These are phyloP conservation scores for Zenarchopterus dispar DNA, from an alignment of 2,797 vertebrate genomes.

Conservation along the genomic window DNA sequence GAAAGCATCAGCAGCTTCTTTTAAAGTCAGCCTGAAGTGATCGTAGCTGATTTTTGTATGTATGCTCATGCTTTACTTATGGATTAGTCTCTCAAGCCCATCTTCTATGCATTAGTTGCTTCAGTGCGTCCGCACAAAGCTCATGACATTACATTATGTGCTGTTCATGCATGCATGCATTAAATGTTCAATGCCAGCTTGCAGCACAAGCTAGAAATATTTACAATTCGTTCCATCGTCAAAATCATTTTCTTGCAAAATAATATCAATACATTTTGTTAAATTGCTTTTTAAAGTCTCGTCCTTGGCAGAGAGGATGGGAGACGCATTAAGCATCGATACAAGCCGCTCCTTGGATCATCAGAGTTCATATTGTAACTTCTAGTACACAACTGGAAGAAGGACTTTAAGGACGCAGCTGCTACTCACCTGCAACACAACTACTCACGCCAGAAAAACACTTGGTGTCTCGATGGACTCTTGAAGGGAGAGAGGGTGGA, in stretches of 20 bases:
- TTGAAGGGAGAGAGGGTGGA: conserved; percentile 18
- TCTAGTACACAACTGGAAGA: background rate
- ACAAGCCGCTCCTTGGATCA: background rate
- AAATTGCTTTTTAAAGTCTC: too few species aligned
- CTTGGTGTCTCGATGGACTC: conserved; percentile 52
- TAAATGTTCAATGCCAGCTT: background rate
- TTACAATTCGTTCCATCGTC: background rate
- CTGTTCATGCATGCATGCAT: conserved; percentile 1
- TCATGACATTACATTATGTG: conserved; percentile 12
- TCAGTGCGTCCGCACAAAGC: conserved; percentile 41
- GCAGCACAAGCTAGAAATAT: background rate
- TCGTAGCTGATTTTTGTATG: background rate
- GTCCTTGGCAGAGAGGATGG: too few species aligned
- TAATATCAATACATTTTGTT: too few species aligned
- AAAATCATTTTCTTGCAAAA: too few species aligned
- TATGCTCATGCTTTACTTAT: conserved; percentile 18
- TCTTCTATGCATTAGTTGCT: conserved; percentile 48
- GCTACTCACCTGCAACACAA: conserved; percentile 10
- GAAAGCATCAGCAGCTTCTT: conserved; percentile 14
- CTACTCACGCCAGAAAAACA: conserved; percentile 51
- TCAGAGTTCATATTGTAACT: background rate
- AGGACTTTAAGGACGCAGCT: conserved; percentile 45
- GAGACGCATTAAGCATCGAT: too few species aligned
- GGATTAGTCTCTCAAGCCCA: conserved; percentile 22
- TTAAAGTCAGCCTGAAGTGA: conserved; percentile 34